Evolutionary conservation across 2,797 vertebrate genomes (phyloP).

Genomic region (Pseudomugil tenellus): DNA sequence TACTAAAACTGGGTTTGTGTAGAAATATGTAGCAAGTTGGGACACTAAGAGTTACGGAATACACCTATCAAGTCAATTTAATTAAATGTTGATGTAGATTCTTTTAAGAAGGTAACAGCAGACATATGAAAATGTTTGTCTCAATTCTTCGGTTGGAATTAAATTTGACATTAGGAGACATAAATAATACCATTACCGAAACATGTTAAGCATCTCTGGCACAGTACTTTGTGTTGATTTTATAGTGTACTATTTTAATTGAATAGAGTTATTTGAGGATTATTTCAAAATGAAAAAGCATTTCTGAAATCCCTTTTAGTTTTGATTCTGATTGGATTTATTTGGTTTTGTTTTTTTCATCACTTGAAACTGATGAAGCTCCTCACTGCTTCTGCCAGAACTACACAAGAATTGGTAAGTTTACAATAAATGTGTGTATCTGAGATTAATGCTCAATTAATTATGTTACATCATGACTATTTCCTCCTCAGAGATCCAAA

Average conservation of each 20-base stretch:
- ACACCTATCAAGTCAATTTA: background rate
- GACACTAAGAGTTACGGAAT: background rate
- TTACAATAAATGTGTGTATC: background rate
- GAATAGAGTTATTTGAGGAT: background rate
- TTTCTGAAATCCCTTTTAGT: too few relatives aligned
- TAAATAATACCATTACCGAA: background rate
- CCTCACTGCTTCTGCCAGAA: background rate
- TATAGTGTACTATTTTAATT: background rate
- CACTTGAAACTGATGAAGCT: background rate
- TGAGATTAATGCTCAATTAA: too few relatives aligned
- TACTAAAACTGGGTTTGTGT: slow-evolving; percentile 5
- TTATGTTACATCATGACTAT: background rate
- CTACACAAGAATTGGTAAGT: background rate
- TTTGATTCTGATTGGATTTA: too few relatives aligned
- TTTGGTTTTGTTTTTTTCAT: too few relatives aligned
- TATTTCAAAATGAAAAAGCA: background rate
- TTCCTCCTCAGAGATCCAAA: background rate
- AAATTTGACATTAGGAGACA: background rate
- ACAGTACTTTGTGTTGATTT: background rate
- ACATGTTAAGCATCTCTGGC: too few relatives aligned
- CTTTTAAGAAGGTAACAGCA: background rate
- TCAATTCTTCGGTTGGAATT: background rate
- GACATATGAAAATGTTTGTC: background rate
- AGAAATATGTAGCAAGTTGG: background rate
- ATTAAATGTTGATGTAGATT: background rate